Conservation (phyloP, 2,797 vertebrate genomes). For the Sphenopsis melanotis region DNA sequence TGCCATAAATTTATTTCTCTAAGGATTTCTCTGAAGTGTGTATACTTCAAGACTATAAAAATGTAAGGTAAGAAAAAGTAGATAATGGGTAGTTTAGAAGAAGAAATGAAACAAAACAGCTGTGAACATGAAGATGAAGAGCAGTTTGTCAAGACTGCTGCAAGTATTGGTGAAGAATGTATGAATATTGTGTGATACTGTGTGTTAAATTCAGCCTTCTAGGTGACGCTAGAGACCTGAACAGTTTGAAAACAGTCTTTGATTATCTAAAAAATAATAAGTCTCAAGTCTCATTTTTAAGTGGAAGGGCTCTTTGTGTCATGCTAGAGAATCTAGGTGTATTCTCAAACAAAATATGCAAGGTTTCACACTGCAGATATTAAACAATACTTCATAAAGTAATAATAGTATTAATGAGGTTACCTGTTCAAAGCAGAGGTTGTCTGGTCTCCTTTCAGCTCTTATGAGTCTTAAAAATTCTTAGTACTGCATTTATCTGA, state of each 20-base stretch:
- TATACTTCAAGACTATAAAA: not conserved
- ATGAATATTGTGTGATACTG: not conserved
- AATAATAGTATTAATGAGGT: not conserved
- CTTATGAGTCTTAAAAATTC: fast-evolving
- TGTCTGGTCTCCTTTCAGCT: not conserved
- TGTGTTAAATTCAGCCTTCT: not conserved
- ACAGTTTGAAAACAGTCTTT: not conserved
- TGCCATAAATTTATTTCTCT: not conserved
- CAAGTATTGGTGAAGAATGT: not conserved
- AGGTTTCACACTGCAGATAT: not conserved
- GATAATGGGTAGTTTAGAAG: not conserved
- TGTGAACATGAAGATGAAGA: not conserved
- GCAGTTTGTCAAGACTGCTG: not conserved
- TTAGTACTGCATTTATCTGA: not conserved
- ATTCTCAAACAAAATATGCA: not conserved
- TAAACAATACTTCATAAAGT: not conserved
- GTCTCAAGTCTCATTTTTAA: not conserved
- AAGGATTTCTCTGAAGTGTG: not conserved
- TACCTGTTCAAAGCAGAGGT: not conserved
- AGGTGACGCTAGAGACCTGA: not conserved
- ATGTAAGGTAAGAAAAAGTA: not conserved
- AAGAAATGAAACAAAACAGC: not conserved
- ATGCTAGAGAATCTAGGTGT: not conserved
- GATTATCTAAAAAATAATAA: not conserved
- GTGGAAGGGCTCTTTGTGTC: not conserved